Evolutionary conservation across 2,797 vertebrate genomes (phyloP).

Genomic region (Thaleichthys pacificus): DNA sequence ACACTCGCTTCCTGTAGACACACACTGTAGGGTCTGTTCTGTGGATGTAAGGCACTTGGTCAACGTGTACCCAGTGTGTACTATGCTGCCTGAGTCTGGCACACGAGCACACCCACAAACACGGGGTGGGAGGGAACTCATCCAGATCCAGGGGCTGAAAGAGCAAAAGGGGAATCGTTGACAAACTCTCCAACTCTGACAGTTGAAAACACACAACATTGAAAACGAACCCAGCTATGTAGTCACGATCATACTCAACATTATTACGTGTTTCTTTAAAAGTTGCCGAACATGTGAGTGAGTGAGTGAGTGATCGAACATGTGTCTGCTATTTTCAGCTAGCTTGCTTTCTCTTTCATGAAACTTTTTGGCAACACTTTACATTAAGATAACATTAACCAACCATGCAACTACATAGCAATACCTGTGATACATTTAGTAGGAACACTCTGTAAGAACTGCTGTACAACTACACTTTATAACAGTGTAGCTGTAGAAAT

Average conservation of each 20-base stretch:
- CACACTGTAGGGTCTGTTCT: constrained; percentile 66
- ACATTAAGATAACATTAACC: too few species aligned
- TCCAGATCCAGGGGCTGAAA: constrained; percentile 45
- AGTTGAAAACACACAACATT: constrained; percentile 31
- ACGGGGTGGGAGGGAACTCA: constrained; percentile 1
- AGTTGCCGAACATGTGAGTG: too few species aligned
- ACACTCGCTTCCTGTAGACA: constrained; percentile 48
- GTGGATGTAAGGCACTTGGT: constrained; percentile 57
- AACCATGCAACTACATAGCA: too few species aligned
- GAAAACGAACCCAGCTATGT: constrained; percentile 37
- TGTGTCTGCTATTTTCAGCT: too few species aligned
- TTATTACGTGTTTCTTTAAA: not conserved
- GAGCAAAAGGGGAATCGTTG: constrained; percentile 28
- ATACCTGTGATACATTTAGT: too few species aligned
- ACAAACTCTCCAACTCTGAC: constrained; percentile 13
- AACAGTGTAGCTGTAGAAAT: too few species aligned
- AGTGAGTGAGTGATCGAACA: too few species aligned
- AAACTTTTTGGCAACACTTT: too few species aligned
- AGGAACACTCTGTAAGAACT: too few species aligned
- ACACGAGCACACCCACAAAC: constrained; percentile 31
- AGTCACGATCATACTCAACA: constrained; percentile 45
- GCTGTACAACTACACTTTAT: too few species aligned
- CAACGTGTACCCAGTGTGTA: constrained; percentile 53
- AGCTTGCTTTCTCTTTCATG: too few species aligned
- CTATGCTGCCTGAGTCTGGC: constrained; percentile 66